Evolutionary conservation across 2,113 vertebrate genomes (phyloP), one percentile per base, ranked within the genome.

Genomic region (Cepphus grylle): DNA sequence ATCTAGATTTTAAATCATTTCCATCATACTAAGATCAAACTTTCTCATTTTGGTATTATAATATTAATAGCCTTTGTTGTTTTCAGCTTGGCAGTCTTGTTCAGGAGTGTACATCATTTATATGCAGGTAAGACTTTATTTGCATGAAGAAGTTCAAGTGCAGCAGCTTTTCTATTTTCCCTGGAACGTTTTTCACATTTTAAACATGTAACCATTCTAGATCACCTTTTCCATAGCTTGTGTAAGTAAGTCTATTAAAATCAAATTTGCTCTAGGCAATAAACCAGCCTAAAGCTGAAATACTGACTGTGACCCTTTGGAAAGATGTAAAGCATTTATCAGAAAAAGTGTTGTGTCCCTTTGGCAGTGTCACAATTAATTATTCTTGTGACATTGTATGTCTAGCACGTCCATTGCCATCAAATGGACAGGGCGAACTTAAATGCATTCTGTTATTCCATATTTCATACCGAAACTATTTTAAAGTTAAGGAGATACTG

Each of bases 341-440:
- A 77, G 72, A 62, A 38, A 21, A 74, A 90, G 65, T n/a, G 23
- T 72, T 55, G 65, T 5, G 62, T 61, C 74, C 84, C 78, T 88
- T 93, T 85, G 65, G 70, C 93, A 91, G 32, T 66, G 90, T 92
- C 85, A 93, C 59, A 70, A 74, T 93, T 82, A 85, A 95, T 95
- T 85, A 88, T 90, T 55, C 69, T 47, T 65, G 22, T 86, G 81
- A 66, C 83, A 55, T 40, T 78, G 56, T 32, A 50, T 49, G 32
- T 80, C 70, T 81, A 92, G 59, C 56, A 69, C 8, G 3, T 77
- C 38, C 66, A 69, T 81, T 74, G 71, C 66, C 66, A 71, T 70
- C 62, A 82, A 63, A 89, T 53, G 34, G 30, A 47, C 79, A 47
- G 70, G 74, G 40, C 3, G 12, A 94, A 25, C 30, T 50, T 26